These are phyloP conservation scores for Tryphoninae sp. DNA, from an alignment of 2,888 invertebrate species.

Conservation along the genomic window DNA sequence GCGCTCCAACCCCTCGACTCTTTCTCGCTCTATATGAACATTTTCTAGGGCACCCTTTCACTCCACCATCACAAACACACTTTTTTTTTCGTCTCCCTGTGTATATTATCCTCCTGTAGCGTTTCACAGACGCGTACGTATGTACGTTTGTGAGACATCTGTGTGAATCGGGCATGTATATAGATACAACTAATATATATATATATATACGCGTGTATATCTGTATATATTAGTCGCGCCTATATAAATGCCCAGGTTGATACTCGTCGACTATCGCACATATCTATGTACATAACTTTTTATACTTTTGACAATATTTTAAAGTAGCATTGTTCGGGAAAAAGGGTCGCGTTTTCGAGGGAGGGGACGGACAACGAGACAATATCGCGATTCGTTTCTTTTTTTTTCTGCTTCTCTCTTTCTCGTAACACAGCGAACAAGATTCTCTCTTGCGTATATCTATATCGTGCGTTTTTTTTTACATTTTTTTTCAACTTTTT, in stretches of 20 bases:
- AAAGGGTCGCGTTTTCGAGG: constrained; percentile 63
- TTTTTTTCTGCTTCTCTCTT: constrained; percentile 55
- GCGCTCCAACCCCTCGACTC: constrained; percentile 54
- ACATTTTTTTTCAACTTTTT: constrained; percentile 53
- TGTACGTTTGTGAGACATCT: background rate
- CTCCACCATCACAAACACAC: constrained; percentile 27
- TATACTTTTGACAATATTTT: constrained; percentile 79
- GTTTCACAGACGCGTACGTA: background rate
- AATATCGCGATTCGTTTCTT: constrained; percentile 73
- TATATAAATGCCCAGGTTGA: constrained; percentile 13
- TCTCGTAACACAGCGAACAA: constrained; percentile 53
- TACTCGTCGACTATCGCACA: constrained; percentile 35
- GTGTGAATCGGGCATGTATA: background rate
- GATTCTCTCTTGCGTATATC: constrained; percentile 41
- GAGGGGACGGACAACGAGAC: constrained; percentile 72
- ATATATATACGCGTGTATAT: constrained; percentile 5
- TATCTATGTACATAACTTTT: constrained; percentile 69
- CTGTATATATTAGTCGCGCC: constrained; percentile 25
- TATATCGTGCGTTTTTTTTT: constrained; percentile 56
- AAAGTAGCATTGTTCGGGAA: constrained; percentile 78
- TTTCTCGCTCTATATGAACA: constrained; percentile 23
- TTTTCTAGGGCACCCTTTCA: constrained; percentile 48
- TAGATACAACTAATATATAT: background rate
- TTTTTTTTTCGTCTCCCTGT: constrained; percentile 10
- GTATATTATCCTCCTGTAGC: constrained; percentile 23